phyloP scores from a whole-genome alignment of 2,797 vertebrate genomes.

The Valencia hispanica region DNA sequence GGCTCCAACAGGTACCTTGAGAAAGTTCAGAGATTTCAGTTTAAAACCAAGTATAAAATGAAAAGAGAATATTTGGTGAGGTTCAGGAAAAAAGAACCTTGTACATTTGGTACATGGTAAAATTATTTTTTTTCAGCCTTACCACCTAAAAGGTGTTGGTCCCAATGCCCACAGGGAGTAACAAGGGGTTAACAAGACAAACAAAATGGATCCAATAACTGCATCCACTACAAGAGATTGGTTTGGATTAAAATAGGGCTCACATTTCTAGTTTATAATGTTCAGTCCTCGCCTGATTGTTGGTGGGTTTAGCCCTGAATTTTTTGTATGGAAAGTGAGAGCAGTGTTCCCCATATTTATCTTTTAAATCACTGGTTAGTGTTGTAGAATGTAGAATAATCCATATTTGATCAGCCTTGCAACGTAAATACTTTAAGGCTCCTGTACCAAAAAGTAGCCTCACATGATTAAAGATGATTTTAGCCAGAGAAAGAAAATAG shows the following conservation, averaged over 20 bases:
- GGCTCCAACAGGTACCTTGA: no score
- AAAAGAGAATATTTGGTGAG: no score
- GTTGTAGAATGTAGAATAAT: not conserved
- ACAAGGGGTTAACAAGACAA: constrained; percentile 4
- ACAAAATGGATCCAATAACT: constrained; percentile 3
- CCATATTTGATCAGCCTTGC: not conserved
- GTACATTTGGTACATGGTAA: not conserved
- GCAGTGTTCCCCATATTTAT: not conserved
- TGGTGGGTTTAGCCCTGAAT: not conserved
- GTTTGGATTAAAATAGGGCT: not conserved
- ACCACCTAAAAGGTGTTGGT: not conserved
- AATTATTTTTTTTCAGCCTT: not conserved
- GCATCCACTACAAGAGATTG: constrained; percentile 7
- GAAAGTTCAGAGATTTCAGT: no score
- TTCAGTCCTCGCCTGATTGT: not conserved
- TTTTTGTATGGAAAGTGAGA: not conserved
- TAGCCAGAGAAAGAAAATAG: constrained; percentile 11
- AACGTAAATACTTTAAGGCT: constrained; percentile 8
- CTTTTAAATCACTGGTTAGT: not conserved
- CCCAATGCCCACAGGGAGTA: not conserved
- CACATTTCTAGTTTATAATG: not conserved
- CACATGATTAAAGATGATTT: constrained; percentile 20
- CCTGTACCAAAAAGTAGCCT: constrained; percentile 4
- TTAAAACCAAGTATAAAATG: no score
- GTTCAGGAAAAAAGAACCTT: no score